These are phyloP conservation scores for Calephelis nemesis DNA, from an alignment of 1,140 invertebrate genomes.

Conservation along the genomic window DNA sequence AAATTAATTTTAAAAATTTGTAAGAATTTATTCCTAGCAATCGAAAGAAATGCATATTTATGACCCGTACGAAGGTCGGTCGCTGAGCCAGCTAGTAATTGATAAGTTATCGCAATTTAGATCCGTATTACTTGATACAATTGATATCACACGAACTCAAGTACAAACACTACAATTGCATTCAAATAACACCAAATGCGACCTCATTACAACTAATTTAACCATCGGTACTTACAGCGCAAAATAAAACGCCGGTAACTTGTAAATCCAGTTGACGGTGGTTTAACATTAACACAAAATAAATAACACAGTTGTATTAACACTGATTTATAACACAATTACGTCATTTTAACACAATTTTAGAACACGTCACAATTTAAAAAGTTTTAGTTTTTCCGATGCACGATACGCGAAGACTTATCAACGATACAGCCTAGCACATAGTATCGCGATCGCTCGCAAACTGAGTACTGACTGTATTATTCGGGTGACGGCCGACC, in stretches of 20 bases:
- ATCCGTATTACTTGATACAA: neutral
- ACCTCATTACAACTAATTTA: slow-evolving; percentile 8
- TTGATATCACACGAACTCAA: neutral
- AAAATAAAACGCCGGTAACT: slow-evolving; percentile 9
- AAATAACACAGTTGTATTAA: slow-evolving; percentile 8
- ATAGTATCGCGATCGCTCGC: slow-evolving; percentile 7
- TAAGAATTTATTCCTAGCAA: too few species aligned
- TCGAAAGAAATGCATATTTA: too few species aligned
- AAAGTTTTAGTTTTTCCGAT: slow-evolving; percentile 9
- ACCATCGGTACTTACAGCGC: slow-evolving; percentile 13
- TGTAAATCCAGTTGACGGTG: slow-evolving; percentile 6
- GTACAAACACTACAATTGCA: neutral
- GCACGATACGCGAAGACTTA: slow-evolving; percentile 7
- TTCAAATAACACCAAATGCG: slow-evolving; percentile 5
- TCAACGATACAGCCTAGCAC: slow-evolving; percentile 6
- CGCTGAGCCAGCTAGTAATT: neutral
- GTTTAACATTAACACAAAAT: slow-evolving; percentile 7
- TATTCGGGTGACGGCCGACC: slow-evolving; percentile 1
- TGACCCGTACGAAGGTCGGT: too few species aligned
- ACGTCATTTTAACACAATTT: slow-evolving; percentile 15
- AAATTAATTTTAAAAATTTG: too few species aligned
- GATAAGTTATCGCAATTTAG: slow-evolving; percentile 10
- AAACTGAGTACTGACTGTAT: slow-evolving; percentile 9
- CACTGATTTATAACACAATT: slow-evolving; percentile 1
- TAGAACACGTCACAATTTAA: slow-evolving; percentile 7